Evolutionary conservation across 2,888 invertebrate genomes (phyloP), one percentile per base, ranked within the genome.

Genomic region (Athalia cordata): DNA sequence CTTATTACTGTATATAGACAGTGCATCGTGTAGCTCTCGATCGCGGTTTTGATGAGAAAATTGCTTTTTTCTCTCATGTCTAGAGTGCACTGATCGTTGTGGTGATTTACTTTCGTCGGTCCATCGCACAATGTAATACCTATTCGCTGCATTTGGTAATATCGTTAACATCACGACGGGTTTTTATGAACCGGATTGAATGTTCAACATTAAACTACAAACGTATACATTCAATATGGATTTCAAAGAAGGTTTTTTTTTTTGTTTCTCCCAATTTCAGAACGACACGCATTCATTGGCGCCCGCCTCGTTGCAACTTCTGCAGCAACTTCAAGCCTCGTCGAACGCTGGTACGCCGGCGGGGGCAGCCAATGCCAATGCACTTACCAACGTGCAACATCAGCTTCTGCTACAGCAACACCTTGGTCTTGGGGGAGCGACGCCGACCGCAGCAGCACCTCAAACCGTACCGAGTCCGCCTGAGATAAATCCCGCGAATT

Each of bases 401-500:
- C 91, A 89, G 82, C 86, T 87, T 83, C 88, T 84, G 81, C 88
- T 86, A 81, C 92, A 88, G 85, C 90, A 91, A 88, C 88, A 90
- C 90, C 82, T 92, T 87, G 90, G 91, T 90, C 79, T 92, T 90
- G 80, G 93, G 91, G 89, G 90, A 89, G 82, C 92, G 90, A 90
- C 93, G 87, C 88, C 91, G 88, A 88, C 93, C 90, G 84, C 93
- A 91, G 82, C 90, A 49, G 84, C 88, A 47, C 88, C 88, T 11
- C 86, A 86, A 9, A 80, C 83, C 7, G 86, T 85, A n/a, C 83
- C 88, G 0, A 82, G 87, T 9, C 86, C 90, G 65, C 89, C 91
- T 15, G 92, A 92, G 79, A 91, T 93, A 81, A 92, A 90, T 82
- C 91, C 92, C 11, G 90, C 93, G 47, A 93, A 93, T 85, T 90